phyloP scores from a whole-genome alignment of 2,888 invertebrate species.

The Drosophila borborema region DNA sequence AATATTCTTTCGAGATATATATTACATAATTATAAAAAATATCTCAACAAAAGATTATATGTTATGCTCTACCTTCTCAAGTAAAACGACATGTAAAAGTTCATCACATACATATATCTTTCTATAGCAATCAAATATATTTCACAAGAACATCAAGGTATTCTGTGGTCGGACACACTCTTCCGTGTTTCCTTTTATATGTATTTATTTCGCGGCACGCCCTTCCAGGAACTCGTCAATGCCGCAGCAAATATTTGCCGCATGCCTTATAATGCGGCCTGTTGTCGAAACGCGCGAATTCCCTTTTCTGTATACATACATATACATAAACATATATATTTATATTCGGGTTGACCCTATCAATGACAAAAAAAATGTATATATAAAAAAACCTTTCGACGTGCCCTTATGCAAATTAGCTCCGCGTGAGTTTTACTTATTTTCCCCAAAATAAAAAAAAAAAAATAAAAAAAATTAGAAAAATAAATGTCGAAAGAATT shows the following conservation, averaged over 20 bases:
- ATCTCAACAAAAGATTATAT: too few species aligned
- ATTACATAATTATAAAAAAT: too few species aligned
- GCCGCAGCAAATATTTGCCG: slow-evolving; percentile 73
- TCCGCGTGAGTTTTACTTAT: slow-evolving; percentile 15
- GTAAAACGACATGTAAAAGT: too few species aligned
- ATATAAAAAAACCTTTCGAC: slow-evolving; percentile 26
- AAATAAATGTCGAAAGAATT: neutral
- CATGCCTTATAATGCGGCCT: slow-evolving; percentile 44
- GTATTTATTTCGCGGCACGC: slow-evolving; percentile 62
- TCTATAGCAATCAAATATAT: neutral
- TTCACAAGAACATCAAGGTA: neutral
- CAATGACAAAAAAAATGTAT: slow-evolving; percentile 19
- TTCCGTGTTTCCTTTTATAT: slow-evolving; percentile 8
- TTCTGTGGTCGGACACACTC: neutral
- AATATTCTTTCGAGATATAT: too few species aligned
- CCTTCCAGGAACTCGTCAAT: slow-evolving; percentile 67
- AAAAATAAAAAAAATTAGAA: neutral
- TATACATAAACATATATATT: neutral
- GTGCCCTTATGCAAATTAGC: slow-evolving; percentile 60
- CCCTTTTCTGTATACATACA: slow-evolving; percentile 6
- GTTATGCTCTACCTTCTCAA: too few species aligned
- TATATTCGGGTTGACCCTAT: slow-evolving; percentile 28
- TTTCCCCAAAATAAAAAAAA: neutral
- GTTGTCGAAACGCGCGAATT: slow-evolving; percentile 15
- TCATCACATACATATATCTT: neutral